Percentiles rank a stretch among this genome's conserved stretches.
Evolutionary conservation across 2,113 vertebrate genomes (phyloP).

Genomic region (Lycocorax pyrrhopterus): DNA sequence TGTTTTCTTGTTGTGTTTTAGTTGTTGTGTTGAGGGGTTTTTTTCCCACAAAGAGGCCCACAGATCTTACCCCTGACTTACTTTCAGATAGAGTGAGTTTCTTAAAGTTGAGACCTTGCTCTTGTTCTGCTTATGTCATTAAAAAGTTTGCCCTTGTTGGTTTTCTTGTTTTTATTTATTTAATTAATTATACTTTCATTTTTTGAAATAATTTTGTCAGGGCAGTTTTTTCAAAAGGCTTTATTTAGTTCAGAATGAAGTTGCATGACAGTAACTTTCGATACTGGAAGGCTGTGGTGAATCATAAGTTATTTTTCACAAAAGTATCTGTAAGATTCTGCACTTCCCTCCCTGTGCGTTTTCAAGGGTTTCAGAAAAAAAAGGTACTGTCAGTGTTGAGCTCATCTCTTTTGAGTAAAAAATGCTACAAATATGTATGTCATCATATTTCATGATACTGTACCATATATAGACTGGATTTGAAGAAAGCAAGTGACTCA

Average conservation of each 20-base stretch:
- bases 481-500: not conserved
- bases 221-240: not conserved
- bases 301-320: not conserved
- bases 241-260: not conserved
- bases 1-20: not conserved
- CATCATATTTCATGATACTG: not conserved
- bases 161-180: not conserved
- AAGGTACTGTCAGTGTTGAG: not conserved
- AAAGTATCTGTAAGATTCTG: not conserved
- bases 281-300: not conserved
- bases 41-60: not conserved
- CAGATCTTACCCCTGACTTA: not conserved
- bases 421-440: not conserved
- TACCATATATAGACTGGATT: not conserved
- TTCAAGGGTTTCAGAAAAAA: not conserved
- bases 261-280: not conserved
- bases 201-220: not conserved
- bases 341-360: not conserved
- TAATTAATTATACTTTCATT: not conserved
- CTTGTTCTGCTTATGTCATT: not conserved
- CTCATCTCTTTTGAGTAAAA: not conserved
- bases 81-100: not conserved
- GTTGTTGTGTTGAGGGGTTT: rapidly evolving
- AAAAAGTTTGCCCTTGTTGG: not conserved
- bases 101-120: not conserved